phyloP scores from a whole-genome alignment of 2,113 vertebrate species.

The Triplophysa dalaica region DNA sequence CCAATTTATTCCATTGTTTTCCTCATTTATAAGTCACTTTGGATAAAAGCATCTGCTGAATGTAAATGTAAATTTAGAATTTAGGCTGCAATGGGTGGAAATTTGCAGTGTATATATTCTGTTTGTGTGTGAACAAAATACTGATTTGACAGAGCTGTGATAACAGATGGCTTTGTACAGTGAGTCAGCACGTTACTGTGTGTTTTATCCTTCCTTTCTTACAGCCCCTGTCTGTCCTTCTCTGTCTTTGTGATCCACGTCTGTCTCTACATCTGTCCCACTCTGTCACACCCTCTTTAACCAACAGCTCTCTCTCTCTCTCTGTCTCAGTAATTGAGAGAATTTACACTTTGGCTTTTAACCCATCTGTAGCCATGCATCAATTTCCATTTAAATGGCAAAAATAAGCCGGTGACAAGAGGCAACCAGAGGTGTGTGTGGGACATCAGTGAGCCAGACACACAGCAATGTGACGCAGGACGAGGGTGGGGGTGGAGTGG shows the following conservation, averaged over 20 bases:
- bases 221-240: neutral
- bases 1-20: too few species aligned
- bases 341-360: slow-evolving; percentile 9
- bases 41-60: too few species aligned
- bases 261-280: neutral
- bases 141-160: slow-evolving; percentile 2
- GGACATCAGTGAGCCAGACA: slow-evolving; percentile 25
- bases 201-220: neutral
- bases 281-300: neutral
- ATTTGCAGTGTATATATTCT: too few species aligned
- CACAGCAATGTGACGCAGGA: slow-evolving; percentile 1
- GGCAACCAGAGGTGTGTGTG: neutral
- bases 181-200: neutral
- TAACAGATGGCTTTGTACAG: neutral
- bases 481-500: too few species aligned
- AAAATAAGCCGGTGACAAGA: slow-evolving; percentile 5
- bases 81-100: too few species aligned
- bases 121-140: neutral
- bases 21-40: too few species aligned
- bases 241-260: neutral
- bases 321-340: slow-evolving; percentile 19
- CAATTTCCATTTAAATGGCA: slow-evolving; percentile 10
- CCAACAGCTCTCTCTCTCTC: too few species aligned
- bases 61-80: too few species aligned
- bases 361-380: slow-evolving; percentile 9